Percentiles rank a stretch among this genome's conserved stretches.
These are phyloP conservation scores for Chaenocephalus aceratus DNA, from an alignment of 2,113 vertebrate species.

Conservation along the genomic window DNA sequence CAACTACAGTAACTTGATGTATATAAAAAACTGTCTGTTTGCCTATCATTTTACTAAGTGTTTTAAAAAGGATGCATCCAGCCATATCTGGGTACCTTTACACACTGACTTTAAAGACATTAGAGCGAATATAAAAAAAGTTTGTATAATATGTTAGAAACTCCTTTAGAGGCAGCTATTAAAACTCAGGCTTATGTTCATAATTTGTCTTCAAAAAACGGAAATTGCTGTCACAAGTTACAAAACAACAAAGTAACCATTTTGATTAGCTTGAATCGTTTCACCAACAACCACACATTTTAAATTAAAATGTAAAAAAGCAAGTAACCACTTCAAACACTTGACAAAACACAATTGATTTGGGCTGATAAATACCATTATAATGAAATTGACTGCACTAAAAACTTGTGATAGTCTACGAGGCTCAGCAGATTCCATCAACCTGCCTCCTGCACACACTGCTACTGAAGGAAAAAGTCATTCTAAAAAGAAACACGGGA, in stretches of 20 bases:
- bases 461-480: neutral
- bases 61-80: slow-evolving; percentile 16
- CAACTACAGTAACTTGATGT: neutral
- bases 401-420: slow-evolving; percentile 11
- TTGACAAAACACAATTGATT: slow-evolving; percentile 20
- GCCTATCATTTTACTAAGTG: neutral
- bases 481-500: neutral
- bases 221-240: neutral
- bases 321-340: slow-evolving; percentile 3
- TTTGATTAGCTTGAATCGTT: neutral
- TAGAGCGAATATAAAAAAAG: neutral
- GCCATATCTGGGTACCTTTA: neutral
- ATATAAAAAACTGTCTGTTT: slow-evolving; percentile 14
- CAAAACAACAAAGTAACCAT: neutral
- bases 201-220: neutral
- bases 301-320: neutral
- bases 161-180: no score
- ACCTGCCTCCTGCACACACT: neutral
- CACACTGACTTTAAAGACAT: neutral
- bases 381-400: slow-evolving; percentile 4
- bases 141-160: neutral
- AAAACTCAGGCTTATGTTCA: no score
- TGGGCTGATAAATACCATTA: neutral
- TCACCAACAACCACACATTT: no score
- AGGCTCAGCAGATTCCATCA: neutral